Conservation (phyloP, 2,888 invertebrate genomes). For the Barypeithes pellucidus region DNA sequence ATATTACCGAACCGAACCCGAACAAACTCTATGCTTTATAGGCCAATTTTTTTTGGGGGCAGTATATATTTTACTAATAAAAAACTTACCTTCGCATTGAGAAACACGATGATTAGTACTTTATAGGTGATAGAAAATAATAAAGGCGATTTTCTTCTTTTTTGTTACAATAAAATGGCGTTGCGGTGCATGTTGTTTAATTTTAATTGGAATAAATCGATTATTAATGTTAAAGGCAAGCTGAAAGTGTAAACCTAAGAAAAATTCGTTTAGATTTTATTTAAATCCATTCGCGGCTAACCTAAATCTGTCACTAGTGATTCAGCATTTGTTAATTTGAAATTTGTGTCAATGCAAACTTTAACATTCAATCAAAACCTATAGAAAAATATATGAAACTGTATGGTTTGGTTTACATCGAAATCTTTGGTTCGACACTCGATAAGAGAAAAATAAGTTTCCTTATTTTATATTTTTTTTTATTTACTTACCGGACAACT, state of each 20-base stretch:
- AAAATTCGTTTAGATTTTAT: slow-evolving; percentile 27
- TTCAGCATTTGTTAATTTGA: slow-evolving; percentile 53
- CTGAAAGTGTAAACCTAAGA: slow-evolving; percentile 21
- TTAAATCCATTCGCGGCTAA: slow-evolving; percentile 42
- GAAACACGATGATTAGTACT: slow-evolving; percentile 26
- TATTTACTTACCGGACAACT: too few species aligned
- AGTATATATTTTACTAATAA: neutral
- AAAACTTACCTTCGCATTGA: neutral
- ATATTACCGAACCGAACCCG: too few species aligned
- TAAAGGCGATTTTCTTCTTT: slow-evolving; percentile 25
- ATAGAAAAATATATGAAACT: neutral
- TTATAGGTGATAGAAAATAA: slow-evolving; percentile 3
- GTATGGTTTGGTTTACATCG: slow-evolving; percentile 13
- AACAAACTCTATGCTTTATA: too few species aligned
- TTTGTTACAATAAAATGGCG: neutral
- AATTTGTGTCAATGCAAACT: slow-evolving; percentile 57
- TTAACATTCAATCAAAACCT: slow-evolving; percentile 28
- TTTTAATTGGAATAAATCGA: slow-evolving; percentile 32
- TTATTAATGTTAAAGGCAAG: slow-evolving; percentile 25
- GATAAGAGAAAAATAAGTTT: neutral
- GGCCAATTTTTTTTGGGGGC: neutral
- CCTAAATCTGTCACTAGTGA: slow-evolving; percentile 57
- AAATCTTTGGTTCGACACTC: neutral
- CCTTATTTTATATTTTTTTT: too few species aligned
- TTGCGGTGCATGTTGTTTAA: slow-evolving; percentile 19